Evolutionary conservation across 2,888 invertebrate genomes (phyloP).

Genomic region (Watsonalla binaria): DNA sequence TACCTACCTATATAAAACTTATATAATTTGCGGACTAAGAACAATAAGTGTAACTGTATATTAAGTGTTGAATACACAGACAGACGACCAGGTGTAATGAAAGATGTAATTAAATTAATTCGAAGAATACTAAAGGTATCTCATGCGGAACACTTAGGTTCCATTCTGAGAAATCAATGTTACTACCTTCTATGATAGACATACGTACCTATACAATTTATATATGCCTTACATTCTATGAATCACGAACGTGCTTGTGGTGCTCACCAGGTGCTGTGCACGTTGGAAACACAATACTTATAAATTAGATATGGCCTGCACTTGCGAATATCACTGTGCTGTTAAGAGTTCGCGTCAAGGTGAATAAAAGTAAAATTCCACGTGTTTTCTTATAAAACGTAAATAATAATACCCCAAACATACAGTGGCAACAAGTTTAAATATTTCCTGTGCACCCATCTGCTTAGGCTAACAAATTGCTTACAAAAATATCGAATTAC

Average conservation of each 20-base stretch:
- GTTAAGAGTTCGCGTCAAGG: constrained; percentile 35
- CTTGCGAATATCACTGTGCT: constrained; percentile 41
- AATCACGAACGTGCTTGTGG: constrained; percentile 10
- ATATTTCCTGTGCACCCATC: constrained; percentile 72
- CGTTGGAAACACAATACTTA: constrained; percentile 37
- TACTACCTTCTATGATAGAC: not conserved
- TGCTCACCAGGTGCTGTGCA: constrained; percentile 27
- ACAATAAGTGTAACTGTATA: no score
- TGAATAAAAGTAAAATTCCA: constrained; percentile 31
- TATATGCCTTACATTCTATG: not conserved
- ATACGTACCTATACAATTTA: not conserved
- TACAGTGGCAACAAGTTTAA: constrained; percentile 63
- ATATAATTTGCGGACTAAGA: no score
- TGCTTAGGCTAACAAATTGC: constrained; percentile 65
- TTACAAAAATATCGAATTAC: constrained; percentile 71
- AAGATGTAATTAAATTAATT: no score
- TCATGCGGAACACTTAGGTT: not conserved
- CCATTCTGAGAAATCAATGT: not conserved
- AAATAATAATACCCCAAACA: constrained; percentile 35
- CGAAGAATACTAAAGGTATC: not conserved
- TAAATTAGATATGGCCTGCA: constrained; percentile 19
- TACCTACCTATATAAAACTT: no score
- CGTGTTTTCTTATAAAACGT: constrained; percentile 39
- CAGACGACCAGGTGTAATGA: no score
- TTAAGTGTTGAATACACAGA: no score